phyloP scores from a whole-genome alignment of 2,797 vertebrate genomes.

The Lophotriccus pileatus region DNA sequence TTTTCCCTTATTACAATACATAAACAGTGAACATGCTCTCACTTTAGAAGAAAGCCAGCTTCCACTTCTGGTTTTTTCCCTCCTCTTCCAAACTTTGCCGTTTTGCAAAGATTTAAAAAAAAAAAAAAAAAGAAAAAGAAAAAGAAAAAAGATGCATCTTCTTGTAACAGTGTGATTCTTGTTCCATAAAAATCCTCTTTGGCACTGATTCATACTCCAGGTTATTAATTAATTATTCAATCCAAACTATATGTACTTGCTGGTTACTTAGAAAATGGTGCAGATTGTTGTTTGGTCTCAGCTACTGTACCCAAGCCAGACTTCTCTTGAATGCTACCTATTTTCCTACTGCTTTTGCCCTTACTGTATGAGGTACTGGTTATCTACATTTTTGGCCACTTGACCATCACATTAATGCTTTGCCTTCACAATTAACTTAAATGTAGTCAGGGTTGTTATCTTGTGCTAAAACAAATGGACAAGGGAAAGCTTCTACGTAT shows the following conservation, averaged over 20 bases:
- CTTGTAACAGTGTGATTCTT: too few relatives aligned
- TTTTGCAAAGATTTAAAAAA: neutral
- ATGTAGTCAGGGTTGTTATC: neutral
- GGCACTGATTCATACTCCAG: too few relatives aligned
- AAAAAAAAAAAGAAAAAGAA: too few relatives aligned
- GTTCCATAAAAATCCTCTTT: too few relatives aligned
- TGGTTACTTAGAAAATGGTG: neutral
- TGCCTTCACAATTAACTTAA: neutral
- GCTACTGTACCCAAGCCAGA: neutral
- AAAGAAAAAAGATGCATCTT: too few relatives aligned
- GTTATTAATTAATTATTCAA: too few relatives aligned
- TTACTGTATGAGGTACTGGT: neutral
- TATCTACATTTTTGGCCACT: neutral
- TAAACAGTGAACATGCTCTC: neutral
- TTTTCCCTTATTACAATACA: neutral
- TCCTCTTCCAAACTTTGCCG: neutral
- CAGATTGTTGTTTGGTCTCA: neutral
- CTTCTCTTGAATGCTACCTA: neutral
- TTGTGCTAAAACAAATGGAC: neutral
- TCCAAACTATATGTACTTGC: neutral
- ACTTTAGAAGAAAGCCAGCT: neutral
- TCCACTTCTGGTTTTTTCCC: neutral
- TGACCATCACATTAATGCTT: neutral
- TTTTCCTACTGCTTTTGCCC: neutral
- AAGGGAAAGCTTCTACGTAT: neutral